Conservation (phyloP, 2,797 vertebrate species). For the Oophaga sylvatica region DNA sequence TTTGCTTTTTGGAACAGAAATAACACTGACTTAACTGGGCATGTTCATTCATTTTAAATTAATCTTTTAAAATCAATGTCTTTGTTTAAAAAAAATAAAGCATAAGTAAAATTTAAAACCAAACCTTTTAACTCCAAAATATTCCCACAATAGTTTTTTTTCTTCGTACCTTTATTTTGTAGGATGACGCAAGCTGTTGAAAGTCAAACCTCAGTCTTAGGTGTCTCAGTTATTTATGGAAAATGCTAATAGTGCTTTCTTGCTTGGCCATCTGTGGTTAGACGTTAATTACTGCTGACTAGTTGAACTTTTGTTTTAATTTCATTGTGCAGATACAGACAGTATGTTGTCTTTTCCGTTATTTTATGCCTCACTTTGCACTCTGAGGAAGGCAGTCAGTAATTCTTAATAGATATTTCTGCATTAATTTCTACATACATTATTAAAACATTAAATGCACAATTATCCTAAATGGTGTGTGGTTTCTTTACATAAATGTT, state of each 20-base stretch:
- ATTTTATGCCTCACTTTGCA: conserved; percentile 56
- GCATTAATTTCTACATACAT: conserved; percentile 9
- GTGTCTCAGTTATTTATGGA: conserved; percentile 66
- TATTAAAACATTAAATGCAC: neutral
- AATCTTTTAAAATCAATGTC: conserved; percentile 49
- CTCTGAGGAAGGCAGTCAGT: conserved; percentile 7
- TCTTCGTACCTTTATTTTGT: neutral
- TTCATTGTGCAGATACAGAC: conserved; percentile 62
- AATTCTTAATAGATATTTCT: conserved; percentile 20
- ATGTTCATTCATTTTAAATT: conserved; percentile 54
- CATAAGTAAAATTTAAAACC: neutral
- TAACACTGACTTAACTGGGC: conserved; percentile 44
- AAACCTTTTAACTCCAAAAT: conserved; percentile 9
- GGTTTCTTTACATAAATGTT: neutral
- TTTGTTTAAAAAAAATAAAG: conserved; percentile 13
- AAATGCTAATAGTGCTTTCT: conserved; percentile 55
- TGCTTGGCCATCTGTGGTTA: conserved; percentile 65
- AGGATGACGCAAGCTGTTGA: conserved; percentile 3
- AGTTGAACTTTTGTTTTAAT: conserved; percentile 62
- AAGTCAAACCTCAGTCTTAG: conserved; percentile 55
- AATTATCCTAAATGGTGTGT: neutral
- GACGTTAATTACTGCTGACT: conserved; percentile 64
- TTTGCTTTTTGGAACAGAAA: conserved; percentile 49
- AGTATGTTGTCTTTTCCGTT: conserved; percentile 60
- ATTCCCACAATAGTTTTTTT: neutral